phyloP scores from a whole-genome alignment of 37 sponge, comb jelly and placozoan species.

The Oscarella lobularis region DNA sequence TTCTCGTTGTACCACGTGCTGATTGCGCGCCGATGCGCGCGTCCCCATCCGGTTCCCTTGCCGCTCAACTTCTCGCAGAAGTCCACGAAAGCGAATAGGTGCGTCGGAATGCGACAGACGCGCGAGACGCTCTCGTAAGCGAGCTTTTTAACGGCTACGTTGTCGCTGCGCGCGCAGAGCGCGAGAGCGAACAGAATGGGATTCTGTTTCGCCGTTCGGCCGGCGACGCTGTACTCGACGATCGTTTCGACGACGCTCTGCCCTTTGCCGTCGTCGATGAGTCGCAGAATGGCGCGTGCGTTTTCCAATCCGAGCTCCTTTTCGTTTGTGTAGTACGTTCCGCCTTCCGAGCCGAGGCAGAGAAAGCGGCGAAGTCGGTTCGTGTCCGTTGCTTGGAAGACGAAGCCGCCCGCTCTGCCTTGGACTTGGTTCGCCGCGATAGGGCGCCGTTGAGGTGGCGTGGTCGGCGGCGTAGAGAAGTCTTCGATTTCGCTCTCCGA shows the following conservation, averaged over 20 bases:
- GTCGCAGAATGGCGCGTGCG: constrained; percentile 30
- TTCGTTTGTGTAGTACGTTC: constrained; percentile 57
- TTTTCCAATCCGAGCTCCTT: constrained; percentile 54
- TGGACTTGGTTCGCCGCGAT: constrained; percentile 17
- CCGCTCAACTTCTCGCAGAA: constrained; percentile 37
- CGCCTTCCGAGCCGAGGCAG: constrained; percentile 58
- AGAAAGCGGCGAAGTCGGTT: constrained; percentile 43
- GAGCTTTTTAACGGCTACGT: constrained; percentile 35
- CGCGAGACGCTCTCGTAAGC: constrained; percentile 40
- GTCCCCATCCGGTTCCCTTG: constrained; percentile 56
- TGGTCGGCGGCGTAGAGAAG: no score
- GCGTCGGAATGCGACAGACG: constrained; percentile 62
- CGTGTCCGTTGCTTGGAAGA: constrained; percentile 35
- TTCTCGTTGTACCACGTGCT: constrained; percentile 32
- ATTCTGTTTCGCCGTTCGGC: constrained; percentile 56
- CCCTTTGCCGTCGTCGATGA: constrained; percentile 31
- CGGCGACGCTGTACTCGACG: constrained; percentile 38
- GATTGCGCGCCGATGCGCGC: constrained; percentile 47
- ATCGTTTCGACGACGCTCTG: constrained; percentile 39
- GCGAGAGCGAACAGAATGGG: constrained; percentile 61
- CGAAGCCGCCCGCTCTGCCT: constrained; percentile 50
- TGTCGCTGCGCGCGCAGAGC: constrained; percentile 38
- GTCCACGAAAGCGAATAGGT: constrained; percentile 41
- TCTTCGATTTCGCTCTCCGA: no score
- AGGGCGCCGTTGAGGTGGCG: neutral